Evolutionary conservation across 2,797 vertebrate genomes (phyloP), one percentile per base, ranked within the genome.

Genomic region (Onychomys torridus): DNA sequence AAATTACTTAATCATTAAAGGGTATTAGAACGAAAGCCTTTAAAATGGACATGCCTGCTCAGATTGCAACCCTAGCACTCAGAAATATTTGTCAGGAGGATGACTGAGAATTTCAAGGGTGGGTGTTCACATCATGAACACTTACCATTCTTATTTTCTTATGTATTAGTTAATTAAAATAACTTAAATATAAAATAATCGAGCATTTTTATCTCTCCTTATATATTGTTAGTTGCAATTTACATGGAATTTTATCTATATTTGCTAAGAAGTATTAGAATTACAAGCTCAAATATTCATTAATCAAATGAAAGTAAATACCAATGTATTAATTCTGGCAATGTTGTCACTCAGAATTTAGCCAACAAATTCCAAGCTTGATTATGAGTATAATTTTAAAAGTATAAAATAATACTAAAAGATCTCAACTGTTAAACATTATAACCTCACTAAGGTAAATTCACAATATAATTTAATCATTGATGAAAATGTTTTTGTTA

Each of bases 391-490:
- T 86, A 13, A 90, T 40, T n/a, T 86, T 93, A 40, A 65, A 95
- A 86, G 49, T 69, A 5, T 21, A 86, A 69, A 73, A 43, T 37
- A 43, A 85, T 32, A 87, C 8, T 67, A 27, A 82, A 93, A 91
- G 12, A 17, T 16, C 67, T n/a, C 43, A 86, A 61, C 3, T 0
- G 27, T 16, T 71, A 87, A 89, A 57, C 46, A 79, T 61, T 94
- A n/a, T 49, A 59, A 90, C 52, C n/a, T 91, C 32, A 27, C 79
- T 57, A 82, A 91, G 81, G n/a, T 78, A 69, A 11, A 63, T 0
- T 86, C 37, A 78, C 69, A 96, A 57, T 92, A 92, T 55, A 78
- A 82, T 81, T 5, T 95, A 73, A 57, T 86, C 4, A 52, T 49
- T 77, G 34, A 83, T 2, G 69, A 61, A 19, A 29, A 55, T 37